A percentile compares a stretch with the other conserved stretches of the same genome.
Evolutionary conservation across 2,888 invertebrate species (phyloP).

Genomic region (Parapristionchus giblindavisi): DNA sequence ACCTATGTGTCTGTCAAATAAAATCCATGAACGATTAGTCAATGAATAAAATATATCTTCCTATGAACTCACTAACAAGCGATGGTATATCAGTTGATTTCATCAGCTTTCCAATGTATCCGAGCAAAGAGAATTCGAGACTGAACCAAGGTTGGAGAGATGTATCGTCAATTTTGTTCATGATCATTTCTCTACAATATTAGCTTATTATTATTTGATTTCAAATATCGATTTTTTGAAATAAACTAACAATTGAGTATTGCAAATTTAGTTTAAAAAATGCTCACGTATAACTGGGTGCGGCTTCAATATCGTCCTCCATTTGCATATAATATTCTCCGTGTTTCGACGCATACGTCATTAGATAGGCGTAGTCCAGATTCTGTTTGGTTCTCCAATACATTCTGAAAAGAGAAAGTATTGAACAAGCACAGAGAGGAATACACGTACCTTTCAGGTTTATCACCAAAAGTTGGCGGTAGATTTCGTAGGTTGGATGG

Average conservation of each 20-base stretch:
- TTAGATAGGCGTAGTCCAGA: conserved; percentile 71
- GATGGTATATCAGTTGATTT: conserved; percentile 85
- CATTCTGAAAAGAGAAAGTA: conserved; percentile 65
- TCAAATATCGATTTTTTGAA: conserved; percentile 5
- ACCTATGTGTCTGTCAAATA: no score
- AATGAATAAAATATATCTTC: neutral
- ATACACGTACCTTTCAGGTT: neutral
- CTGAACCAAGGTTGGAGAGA: conserved; percentile 79
- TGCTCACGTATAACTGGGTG: conserved; percentile 12
- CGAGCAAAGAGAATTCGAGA: conserved; percentile 89
- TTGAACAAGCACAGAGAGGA: neutral
- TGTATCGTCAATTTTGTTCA: neutral
- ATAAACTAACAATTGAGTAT: neutral
- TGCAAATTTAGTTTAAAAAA: neutral
- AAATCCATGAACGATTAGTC: no score
- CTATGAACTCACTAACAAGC: conserved; percentile 88
- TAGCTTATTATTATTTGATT: no score
- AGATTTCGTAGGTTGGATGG: neutral
- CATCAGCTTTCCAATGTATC: conserved; percentile 90
- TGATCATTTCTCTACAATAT: neutral
- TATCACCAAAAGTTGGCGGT: conserved; percentile 27
- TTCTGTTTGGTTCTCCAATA: conserved; percentile 72
- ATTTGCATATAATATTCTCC: conserved; percentile 70
- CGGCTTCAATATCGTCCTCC: conserved; percentile 35
- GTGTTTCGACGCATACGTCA: conserved; percentile 70